Evolutionary conservation across 92 coral and sea anemone species (phyloP), one percentile per base, ranked within the genome.

Genomic region (Pocillopora grandis): DNA sequence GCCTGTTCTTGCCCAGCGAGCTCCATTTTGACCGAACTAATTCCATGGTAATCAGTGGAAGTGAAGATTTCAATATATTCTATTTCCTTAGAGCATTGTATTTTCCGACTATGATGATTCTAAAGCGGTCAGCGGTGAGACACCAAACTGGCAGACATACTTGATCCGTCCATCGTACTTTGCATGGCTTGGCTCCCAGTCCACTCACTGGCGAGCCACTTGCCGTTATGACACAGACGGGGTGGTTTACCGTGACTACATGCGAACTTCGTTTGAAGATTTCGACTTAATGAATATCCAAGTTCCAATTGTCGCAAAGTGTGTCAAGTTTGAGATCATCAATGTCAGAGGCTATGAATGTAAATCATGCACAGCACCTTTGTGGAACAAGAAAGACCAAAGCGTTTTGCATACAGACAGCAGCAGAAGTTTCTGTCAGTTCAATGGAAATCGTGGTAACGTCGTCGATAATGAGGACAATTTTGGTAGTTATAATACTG

Each of bases 161-260:
- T 62, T 76, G 65, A 59, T 76, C 67, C 66, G 27, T 8, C 80
- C 80, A 76, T 1, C 55, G 15, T 55, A 75, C 64, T 64, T 75
- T 49, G 48, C 63, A n/a, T 75, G 78, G 78, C 78, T 75, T 75
- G 78, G 67, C 1, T 16, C 35, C 48, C 80, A 60, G 56, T 80
- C 90, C 62, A 87, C 62, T 19, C 62, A 81, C 63, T 87, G 85
- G 80, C 87, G 90, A 62, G 58, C 79, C 58, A 87, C 90, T 36
- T 87, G 90, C 72, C 73, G 79, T 49, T 87, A 74, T 19, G 82
- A 87, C 19, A 66, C 81, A 19, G 90, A 87, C 65, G 90, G 90
- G 10, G 82, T 87, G 19, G 65, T 80, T 71, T 87, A 80, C 62
- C 65, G 75, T 31, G 90, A 87, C 59, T 87, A 87, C 59, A 77